Percentiles rank a stretch among this genome's conserved stretches.
phyloP scores from a whole-genome alignment of 1,140 invertebrate species.

The Drosophila nasuta region DNA sequence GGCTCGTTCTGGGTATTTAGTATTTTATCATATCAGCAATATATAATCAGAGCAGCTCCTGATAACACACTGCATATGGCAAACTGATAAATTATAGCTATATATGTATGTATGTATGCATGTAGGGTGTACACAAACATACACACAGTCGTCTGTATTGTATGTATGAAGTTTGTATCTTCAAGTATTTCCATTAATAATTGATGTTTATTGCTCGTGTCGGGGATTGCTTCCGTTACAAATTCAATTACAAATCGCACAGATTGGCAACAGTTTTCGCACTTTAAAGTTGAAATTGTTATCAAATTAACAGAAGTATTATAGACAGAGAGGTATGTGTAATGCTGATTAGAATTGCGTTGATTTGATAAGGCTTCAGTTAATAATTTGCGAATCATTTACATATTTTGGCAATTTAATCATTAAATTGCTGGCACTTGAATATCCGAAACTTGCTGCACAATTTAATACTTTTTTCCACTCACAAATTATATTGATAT shows the following conservation, averaged over 20 bases:
- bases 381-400: conserved; percentile 60
- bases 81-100: conserved; percentile 38
- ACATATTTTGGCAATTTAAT: conserved; percentile 69
- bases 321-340: conserved; percentile 5
- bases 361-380: conserved; percentile 45
- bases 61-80: conserved; percentile 63
- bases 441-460: neutral
- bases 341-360: conserved; percentile 58
- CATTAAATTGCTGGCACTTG: conserved; percentile 51
- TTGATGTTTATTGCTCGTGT: conserved; percentile 31
- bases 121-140: neutral
- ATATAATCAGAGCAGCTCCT: conserved; percentile 64
- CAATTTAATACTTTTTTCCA: conserved; percentile 23
- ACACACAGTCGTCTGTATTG: neutral
- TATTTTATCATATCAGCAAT: conserved; percentile 61
- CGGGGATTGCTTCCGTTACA: conserved; percentile 40
- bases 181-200: conserved; percentile 17
- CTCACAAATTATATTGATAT: conserved; percentile 52
- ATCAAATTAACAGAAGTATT: conserved; percentile 22
- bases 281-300: conserved; percentile 27
- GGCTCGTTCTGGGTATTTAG: conserved; percentile 16
- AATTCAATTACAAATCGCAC: conserved; percentile 39
- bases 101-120: neutral
- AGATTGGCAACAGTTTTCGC: conserved; percentile 39
- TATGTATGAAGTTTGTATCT: conserved; percentile 1